Base-by-base conservation (phyloP, 2,888 invertebrate species). In the Proisotoma minuta region DNA sequence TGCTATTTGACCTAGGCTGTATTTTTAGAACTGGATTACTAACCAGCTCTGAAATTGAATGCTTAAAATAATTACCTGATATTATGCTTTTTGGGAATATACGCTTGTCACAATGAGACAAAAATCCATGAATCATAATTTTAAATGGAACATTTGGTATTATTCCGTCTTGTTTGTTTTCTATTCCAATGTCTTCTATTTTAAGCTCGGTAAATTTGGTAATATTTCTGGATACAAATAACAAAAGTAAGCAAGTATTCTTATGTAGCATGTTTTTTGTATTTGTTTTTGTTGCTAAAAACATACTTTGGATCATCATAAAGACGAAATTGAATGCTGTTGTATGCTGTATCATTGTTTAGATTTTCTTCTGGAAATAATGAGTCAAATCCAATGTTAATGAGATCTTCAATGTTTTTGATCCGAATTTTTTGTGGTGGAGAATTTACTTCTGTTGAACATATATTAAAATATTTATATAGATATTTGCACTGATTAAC, bases 71-170 rank as follows among this genome's bases (percentile, higher is more conserved):
- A 57, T 63, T 54, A 53, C 66, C 62, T 60, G 65, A 59, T 47
- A 66, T 61, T 10, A 65, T 29, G 49, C 66, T 66, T 54, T 61
- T 62, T 5, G 66, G 69, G 39, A 66, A 69, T 8, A 57, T 60
- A 60, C 61, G 62, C 27, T 69, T 66, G 60, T 66, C 63, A 59
- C 69, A 69, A 40, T 62, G 59, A 12, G 69, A 65, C 0, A 69
- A 49, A 57, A 66, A 69, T 18, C 69, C 69, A 59, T 69, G 69
- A 34, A 69, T 63, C 22, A 69, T 58, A 22, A 69, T 52, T 57
- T 69, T 69, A n/a, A 58, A 60, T 2, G 64, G 64, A 24, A 49
- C 59, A 59, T 63, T 66, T 20, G 58, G 28, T 15, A 59, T 63
- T 23, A 68, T 28, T 15, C 18, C 12, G 22, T 60, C 58, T 2